Base-by-base conservation (phyloP, 2,113 vertebrate species). In the Andinoacara biseriatus region DNA sequence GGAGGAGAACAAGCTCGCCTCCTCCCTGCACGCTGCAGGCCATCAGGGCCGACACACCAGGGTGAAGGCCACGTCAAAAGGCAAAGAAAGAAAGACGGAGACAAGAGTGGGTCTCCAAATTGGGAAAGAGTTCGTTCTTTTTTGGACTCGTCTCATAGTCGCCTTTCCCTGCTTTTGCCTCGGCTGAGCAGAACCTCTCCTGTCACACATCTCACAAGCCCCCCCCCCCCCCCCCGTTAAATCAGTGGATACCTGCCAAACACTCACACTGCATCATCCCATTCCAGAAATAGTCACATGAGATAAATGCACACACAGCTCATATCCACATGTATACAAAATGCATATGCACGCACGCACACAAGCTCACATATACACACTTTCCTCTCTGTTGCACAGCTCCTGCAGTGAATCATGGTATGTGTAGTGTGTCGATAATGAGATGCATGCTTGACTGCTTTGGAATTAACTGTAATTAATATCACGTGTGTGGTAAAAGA, bases 391-490 rank as follows among this genome's bases (percentile, higher is more conserved):
- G 43, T 60, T 58, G 80, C 82, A 13, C 52, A 24, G 72, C 61
- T 76, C 60, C 76, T n/a, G 58, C 54, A 54, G 58, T 15, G 26
- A 83, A 58, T 43, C 4, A 3, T 10, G 2, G 43, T 58, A 9
- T 60, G 62, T 79, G 49, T 74, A 5, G n/a, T 10, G 3, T 83
- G 56, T 59, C 59, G 46, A 85, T 90, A 92, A 93, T 90, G 84
- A 91, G 79, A 82, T 76, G 76, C 59, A 85, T 79, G 83, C 75
- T 40, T 61, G 58, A 60, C 79, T 89, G 72, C 78, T 90, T 77
- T 74, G 60, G 77, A 82, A 87, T 76, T 84, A 81, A 81, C 76
- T 86, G 83, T 89, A 90, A 94, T 94, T 94, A 91, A 90, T 86
- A 89, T 90, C 78, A 84, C 62, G 74, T 65, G 63, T 63, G 74